A percentile compares a stretch with the other conserved stretches of the same genome.
These are phyloP conservation scores for Toxotes lorentzi DNA, from an alignment of 2,797 vertebrate species.

Conservation along the genomic window DNA sequence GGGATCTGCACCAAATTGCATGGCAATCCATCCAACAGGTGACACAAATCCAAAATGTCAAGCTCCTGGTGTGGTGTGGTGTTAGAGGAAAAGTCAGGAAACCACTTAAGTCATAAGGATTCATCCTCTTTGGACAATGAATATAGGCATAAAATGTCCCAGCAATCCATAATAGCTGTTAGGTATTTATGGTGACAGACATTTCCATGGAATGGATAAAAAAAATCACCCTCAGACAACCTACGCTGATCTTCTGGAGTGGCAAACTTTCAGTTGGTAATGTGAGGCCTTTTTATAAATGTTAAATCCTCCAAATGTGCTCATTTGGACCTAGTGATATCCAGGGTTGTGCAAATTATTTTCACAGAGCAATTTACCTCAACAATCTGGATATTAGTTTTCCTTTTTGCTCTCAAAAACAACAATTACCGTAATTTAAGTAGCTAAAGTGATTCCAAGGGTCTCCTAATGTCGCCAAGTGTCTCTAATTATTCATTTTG, in stretches of 20 bases:
- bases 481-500: conserved; percentile 28
- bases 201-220: neutral
- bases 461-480: conserved; percentile 1
- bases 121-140: neutral
- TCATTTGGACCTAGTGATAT: neutral
- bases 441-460: conserved; percentile 6
- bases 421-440: neutral
- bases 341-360: neutral
- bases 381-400: neutral
- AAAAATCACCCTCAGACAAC: neutral
- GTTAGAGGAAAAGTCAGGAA: neutral
- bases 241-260: neutral
- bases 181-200: too few relatives aligned
- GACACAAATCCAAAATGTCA: too few relatives aligned
- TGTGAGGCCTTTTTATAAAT: neutral
- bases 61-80: too few relatives aligned
- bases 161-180: neutral
- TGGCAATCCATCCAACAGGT: too few relatives aligned
- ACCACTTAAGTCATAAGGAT: neutral
- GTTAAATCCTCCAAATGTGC: neutral
- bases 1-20: neutral
- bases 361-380: neutral
- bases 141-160: too few relatives aligned
- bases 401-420: neutral
- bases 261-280: neutral